Conservation (phyloP, 2,888 invertebrate species). For the Lysandra bellargus region DNA sequence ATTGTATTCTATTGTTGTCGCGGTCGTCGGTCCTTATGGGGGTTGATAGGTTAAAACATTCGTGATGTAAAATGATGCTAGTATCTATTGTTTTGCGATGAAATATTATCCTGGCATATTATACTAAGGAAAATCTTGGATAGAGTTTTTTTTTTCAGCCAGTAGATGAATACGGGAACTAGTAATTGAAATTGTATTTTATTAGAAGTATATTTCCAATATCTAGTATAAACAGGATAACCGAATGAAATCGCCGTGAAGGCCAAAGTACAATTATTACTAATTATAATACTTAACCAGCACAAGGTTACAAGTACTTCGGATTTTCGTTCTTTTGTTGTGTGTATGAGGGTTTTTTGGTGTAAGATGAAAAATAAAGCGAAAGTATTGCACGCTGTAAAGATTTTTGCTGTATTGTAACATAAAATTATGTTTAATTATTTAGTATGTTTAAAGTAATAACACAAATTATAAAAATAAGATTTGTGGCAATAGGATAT, state of each 20-base stretch:
- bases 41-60: no score
- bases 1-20: no score
- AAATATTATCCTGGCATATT: no score
- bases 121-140: no score
- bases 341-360: neutral
- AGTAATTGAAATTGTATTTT: neutral
- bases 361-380: neutral
- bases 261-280: neutral
- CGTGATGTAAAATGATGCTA: no score
- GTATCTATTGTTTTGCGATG: no score
- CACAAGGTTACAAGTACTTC: neutral
- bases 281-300: slow-evolving; percentile 9
- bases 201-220: neutral
- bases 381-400: neutral
- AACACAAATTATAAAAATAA: no score
- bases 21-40: no score
- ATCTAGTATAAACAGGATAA: slow-evolving; percentile 10
- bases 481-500: no score
- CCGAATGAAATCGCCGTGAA: slow-evolving; percentile 8
- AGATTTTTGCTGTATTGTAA: neutral
- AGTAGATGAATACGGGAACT: neutral
- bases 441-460: no score
- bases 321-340: neutral
- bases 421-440: neutral
- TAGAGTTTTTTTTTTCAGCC: no score